Evolutionary conservation across 1,140 invertebrate genomes (phyloP), one percentile per base, ranked within the genome.

Genomic region (Spodoptera litura): DNA sequence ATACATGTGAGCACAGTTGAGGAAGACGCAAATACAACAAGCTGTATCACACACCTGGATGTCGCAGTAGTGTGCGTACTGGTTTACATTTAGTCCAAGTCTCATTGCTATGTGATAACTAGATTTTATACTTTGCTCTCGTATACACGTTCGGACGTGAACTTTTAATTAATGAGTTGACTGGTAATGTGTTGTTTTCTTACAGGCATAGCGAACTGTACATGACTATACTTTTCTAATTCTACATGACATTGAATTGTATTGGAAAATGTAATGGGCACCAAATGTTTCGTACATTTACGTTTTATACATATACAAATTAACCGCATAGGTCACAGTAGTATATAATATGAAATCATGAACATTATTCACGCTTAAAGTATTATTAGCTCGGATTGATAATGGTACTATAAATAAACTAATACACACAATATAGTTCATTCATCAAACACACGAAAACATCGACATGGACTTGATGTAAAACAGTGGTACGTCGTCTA

Each of bases 21-120:
- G 86, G 85, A 92, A 91, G 90, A 94, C 92, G 89, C 93, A 94
- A 94, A 90, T 94, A 94, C 93, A 94, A 94, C 93, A 93, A 93
- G 93, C 87, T 87, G 83, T 84, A 85, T 83, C 85, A 81, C 83
- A 81, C 81, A 78, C 81, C 82, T 84, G 87, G 84, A 83, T 80
- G 85, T 80, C 79, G 85, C 84, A 82, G 83, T 84, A 80, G 84
- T 87, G 89, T 89, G 87, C 88, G 81, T 83, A 91, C 93, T 92
- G 92, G 83, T 94, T 94, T 94, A 94, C 92, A 93, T 94, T 92
- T 85, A 86, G 93, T 94, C 92, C 93, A 90, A 87, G 56, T 82
- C 68, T 79, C 44, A 73, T 73, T 35, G 52, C 52, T 56, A 20
- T 44, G 58, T 74, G 44, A 74, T 62, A 13, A 59, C 38, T 72